Evolutionary conservation across 2,888 invertebrate species (phyloP).

Genomic region (Beris morrisii): DNA sequence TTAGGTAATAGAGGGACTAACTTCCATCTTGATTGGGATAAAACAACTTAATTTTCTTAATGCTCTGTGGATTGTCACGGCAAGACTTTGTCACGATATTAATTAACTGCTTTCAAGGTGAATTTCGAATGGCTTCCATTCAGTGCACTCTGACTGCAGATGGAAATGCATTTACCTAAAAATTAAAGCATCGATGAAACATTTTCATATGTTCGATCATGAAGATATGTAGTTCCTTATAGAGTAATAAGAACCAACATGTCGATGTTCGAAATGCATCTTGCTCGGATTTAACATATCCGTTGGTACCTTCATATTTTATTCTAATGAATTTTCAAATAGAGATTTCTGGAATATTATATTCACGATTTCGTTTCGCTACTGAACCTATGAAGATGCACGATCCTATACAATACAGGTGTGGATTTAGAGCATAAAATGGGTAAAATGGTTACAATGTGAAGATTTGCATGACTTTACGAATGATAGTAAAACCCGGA

Average conservation of each 20-base stretch:
- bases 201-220: background rate
- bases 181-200: too few species aligned
- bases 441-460: constrained; percentile 15
- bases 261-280: background rate
- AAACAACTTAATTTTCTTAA: constrained; percentile 30
- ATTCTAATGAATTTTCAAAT: constrained; percentile 25
- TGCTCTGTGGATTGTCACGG: constrained; percentile 24
- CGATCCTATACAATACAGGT: constrained; percentile 8
- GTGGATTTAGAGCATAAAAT: constrained; percentile 25
- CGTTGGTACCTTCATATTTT: too few species aligned
- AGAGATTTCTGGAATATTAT: constrained; percentile 29
- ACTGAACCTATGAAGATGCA: constrained; percentile 25
- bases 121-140: background rate
- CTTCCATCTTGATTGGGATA: constrained; percentile 22
- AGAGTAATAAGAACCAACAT: background rate
- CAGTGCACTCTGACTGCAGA: background rate
- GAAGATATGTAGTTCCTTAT: background rate
- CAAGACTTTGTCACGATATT: constrained; percentile 30
- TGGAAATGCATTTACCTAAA: too few species aligned
- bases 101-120: constrained; percentile 11
- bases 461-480: constrained; percentile 24
- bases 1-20: constrained; percentile 41
- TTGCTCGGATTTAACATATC: too few species aligned
- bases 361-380: constrained; percentile 25
- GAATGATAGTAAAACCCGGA: constrained; percentile 17